phyloP scores from a whole-genome alignment of 2,113 vertebrate species.

The Merops nubicus region DNA sequence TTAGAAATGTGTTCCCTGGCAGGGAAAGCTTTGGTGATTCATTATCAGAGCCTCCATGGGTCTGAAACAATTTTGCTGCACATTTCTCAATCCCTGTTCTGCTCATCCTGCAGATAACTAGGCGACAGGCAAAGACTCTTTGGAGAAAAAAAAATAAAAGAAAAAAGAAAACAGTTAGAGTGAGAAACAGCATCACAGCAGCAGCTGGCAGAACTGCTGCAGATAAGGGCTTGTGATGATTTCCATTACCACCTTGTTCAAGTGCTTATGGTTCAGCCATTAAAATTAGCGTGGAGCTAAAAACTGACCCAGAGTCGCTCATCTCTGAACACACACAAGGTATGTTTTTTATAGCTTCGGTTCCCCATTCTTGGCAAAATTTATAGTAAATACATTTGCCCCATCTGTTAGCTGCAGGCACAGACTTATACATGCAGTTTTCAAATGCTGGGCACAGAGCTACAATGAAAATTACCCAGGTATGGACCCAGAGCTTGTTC shows the following conservation, averaged over 20 bases:
- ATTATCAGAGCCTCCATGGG: background rate
- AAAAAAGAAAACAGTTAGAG: background rate
- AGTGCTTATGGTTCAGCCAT: background rate
- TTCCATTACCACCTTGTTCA: background rate
- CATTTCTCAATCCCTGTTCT: slow-evolving; percentile 2
- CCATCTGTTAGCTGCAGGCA: background rate
- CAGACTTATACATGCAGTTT: accelerated
- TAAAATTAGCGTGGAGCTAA: slow-evolving; percentile 13
- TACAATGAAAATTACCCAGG: background rate
- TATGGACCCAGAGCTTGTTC: background rate
- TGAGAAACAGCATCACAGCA: background rate
- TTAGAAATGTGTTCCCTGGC: background rate
- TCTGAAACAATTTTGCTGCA: slow-evolving; percentile 23
- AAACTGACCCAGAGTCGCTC: background rate
- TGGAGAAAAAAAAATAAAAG: background rate
- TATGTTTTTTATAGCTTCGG: accelerated
- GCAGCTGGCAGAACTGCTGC: background rate
- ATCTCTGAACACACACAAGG: background rate
- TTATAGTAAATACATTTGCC: background rate
- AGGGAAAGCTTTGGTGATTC: slow-evolving; percentile 31
- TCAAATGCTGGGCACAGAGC: background rate
- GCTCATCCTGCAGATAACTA: background rate
- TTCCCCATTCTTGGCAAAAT: background rate
- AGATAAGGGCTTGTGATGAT: background rate
- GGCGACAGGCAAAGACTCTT: background rate